A percentile compares a stretch with the other conserved stretches of the same genome.
Evolutionary conservation across 2,797 vertebrate species (phyloP).

Genomic region (Uromys caudimaculatus): DNA sequence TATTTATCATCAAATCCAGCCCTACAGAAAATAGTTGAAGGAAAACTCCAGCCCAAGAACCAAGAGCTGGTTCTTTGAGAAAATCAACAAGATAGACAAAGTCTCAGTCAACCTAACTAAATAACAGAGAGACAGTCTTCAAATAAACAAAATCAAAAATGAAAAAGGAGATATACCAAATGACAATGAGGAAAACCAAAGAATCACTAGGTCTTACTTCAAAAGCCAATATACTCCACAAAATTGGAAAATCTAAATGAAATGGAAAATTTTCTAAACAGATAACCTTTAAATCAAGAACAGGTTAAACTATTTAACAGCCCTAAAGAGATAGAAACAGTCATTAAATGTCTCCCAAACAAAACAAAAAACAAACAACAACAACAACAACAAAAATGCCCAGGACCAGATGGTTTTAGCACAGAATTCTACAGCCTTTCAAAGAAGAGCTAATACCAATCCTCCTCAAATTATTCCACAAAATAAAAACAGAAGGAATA

Average conservation of each 20-base stretch:
- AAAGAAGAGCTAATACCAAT: neutral
- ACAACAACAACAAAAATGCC: neutral
- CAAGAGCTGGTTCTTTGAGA: too few relatives aligned
- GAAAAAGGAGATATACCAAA: too few relatives aligned
- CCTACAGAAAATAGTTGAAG: too few relatives aligned
- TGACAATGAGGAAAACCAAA: too few relatives aligned
- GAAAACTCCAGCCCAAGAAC: too few relatives aligned
- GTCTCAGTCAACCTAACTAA: too few relatives aligned
- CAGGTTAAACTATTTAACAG: neutral
- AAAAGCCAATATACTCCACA: neutral
- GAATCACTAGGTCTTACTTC: too few relatives aligned
- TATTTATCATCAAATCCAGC: too few relatives aligned
- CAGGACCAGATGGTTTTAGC: neutral
- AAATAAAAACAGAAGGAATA: neutral
- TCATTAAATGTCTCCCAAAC: neutral
- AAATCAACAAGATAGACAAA: too few relatives aligned
- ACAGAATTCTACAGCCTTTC: neutral
- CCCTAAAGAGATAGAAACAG: neutral
- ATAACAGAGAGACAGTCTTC: too few relatives aligned
- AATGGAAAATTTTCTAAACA: neutral
- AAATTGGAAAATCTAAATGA: neutral
- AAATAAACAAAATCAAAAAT: too few relatives aligned
- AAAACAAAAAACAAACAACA: neutral
- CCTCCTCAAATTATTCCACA: neutral
- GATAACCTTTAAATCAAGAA: neutral